These are phyloP conservation scores for Schrankia costaestrigalis DNA, from an alignment of 2,888 invertebrate species.

Conservation along the genomic window DNA sequence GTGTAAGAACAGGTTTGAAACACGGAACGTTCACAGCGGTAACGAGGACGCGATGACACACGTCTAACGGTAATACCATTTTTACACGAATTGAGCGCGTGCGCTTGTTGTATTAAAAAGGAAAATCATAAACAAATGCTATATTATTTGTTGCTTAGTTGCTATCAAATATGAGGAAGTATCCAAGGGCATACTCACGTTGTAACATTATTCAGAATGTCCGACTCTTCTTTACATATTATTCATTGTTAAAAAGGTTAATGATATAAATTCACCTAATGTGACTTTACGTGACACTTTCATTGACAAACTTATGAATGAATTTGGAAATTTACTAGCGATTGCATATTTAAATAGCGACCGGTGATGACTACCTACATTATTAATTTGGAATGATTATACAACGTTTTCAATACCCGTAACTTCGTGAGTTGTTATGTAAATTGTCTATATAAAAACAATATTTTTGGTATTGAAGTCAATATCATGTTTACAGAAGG, in stretches of 20 bases:
- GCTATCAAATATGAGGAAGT: conserved; percentile 29
- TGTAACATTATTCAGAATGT: conserved; percentile 10
- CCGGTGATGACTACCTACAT: conserved; percentile 29
- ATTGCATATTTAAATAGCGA: conserved; percentile 40
- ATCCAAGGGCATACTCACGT: conserved; percentile 25
- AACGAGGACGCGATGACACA: conserved; percentile 77
- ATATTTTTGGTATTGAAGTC: conserved; percentile 30
- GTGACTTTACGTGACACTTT: conserved; percentile 23
- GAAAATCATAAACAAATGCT: conserved; percentile 43
- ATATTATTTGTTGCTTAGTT: conserved; percentile 21
- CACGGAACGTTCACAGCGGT: conserved; percentile 45
- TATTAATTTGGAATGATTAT: conserved; percentile 37
- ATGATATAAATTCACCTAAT: no score
- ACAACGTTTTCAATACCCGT: conserved; percentile 39
- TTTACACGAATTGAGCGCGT: conserved; percentile 49
- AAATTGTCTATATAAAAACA: conserved; percentile 46
- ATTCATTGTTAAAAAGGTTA: no score
- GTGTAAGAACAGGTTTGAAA: conserved; percentile 66
- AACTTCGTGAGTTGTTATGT: conserved; percentile 42
- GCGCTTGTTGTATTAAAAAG: conserved; percentile 47
- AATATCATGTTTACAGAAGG: conserved; percentile 26
- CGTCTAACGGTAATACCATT: conserved; percentile 75
- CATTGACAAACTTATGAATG: conserved; percentile 38
- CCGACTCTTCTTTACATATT: conserved; percentile 13
- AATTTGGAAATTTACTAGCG: conserved; percentile 32